Percentiles rank a stretch among this genome's conserved stretches.
These are phyloP conservation scores for Takifugu flavidus DNA, from an alignment of 2,113 vertebrate genomes.

Conservation along the genomic window DNA sequence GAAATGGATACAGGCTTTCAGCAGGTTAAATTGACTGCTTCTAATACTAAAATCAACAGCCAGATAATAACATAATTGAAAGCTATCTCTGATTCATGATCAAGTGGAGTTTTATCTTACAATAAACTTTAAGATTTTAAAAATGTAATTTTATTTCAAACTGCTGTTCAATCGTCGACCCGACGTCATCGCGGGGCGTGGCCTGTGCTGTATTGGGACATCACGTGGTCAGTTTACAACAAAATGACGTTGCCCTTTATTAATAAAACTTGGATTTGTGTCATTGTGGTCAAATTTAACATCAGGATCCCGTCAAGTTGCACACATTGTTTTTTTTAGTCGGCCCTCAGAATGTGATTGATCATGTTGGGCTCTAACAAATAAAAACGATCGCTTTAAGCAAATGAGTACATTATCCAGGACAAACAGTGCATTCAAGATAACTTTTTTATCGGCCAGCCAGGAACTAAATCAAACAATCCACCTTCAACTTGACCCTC, in stretches of 20 bases:
- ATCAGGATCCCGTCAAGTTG: neutral
- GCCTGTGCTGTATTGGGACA: neutral
- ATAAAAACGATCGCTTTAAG: neutral
- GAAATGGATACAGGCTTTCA: no score
- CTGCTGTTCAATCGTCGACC: neutral
- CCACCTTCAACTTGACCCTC: constrained; percentile 2
- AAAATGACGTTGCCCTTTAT: neutral
- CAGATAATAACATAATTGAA: no score
- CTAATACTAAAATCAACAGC: no score
- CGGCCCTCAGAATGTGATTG: neutral
- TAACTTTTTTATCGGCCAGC: constrained; percentile 4
- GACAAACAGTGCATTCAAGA: neutral
- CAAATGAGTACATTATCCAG: neutral
- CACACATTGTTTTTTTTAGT: neutral
- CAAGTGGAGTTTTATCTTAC: no score
- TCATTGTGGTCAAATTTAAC: neutral
- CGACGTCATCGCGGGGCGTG: neutral
- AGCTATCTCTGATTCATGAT: no score
- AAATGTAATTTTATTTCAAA: neutral
- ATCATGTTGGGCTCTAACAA: neutral
- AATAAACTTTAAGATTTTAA: no score
- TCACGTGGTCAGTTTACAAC: neutral
- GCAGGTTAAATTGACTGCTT: no score
- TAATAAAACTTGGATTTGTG: no score
- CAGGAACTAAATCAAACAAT: constrained; percentile 7